Percentiles rank a stretch among this genome's conserved stretches.
Conservation (phyloP, 2,888 invertebrate species). For the Bhutanitis thaidina region DNA sequence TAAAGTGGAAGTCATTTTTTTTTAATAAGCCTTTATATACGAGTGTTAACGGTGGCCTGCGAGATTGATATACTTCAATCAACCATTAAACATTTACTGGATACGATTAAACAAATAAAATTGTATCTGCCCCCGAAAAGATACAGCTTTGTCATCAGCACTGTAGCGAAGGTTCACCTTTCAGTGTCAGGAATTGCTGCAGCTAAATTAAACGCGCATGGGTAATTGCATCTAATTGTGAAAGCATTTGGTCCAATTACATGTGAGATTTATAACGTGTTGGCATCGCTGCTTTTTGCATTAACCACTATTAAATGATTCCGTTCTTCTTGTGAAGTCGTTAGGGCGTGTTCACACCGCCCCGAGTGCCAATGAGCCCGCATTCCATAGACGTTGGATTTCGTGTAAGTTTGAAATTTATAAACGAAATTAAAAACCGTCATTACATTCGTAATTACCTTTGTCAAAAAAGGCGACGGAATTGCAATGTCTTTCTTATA, state of each 20-base stretch:
- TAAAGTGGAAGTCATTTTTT: too few species aligned
- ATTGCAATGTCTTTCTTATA: too few species aligned
- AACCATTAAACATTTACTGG: too few species aligned
- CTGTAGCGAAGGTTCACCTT: neutral
- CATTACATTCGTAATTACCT: too few species aligned
- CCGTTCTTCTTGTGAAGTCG: neutral
- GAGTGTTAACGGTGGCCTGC: too few species aligned
- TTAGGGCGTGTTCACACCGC: constrained; percentile 2
- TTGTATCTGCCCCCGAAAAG: neutral
- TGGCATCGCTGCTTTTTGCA: constrained; percentile 11
- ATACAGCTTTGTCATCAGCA: neutral
- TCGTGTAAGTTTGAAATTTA: neutral
- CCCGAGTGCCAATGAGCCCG: neutral
- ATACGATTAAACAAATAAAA: too few species aligned
- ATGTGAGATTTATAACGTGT: constrained; percentile 18
- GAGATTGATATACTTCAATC: too few species aligned
- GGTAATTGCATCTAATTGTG: constrained; percentile 17
- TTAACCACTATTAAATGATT: constrained; percentile 2
- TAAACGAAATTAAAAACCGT: too few species aligned
- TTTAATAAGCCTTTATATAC: too few species aligned
- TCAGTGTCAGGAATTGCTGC: neutral
- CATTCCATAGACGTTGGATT: neutral
- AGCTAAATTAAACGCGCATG: constrained; percentile 5
- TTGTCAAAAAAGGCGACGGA: too few species aligned
- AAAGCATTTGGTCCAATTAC: constrained; percentile 17